These are phyloP conservation scores for Chionis minor DNA, from an alignment of 2,113 vertebrate genomes.

Conservation along the genomic window DNA sequence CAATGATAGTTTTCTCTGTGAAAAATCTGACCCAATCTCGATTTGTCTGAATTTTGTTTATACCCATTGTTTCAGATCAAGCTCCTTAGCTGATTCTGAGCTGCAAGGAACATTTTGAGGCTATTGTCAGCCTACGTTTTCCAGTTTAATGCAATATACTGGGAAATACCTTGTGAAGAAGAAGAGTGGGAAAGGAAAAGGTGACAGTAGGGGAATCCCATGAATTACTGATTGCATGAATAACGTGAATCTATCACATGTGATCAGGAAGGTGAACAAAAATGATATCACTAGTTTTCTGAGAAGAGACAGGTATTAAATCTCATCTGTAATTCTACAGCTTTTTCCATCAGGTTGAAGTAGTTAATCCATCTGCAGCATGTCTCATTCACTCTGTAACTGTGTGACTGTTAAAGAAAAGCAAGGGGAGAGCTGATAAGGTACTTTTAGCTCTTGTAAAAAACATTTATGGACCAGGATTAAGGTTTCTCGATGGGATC, in stretches of 20 bases:
- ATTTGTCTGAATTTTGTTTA: not conserved
- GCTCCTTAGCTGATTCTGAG: not conserved
- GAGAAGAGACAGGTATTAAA: not conserved
- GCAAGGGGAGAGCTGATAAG: conserved; percentile 7
- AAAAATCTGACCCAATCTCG: not conserved
- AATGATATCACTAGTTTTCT: not conserved
- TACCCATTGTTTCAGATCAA: not conserved
- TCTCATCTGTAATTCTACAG: not conserved
- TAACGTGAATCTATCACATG: not conserved
- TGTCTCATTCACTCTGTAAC: not conserved
- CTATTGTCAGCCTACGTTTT: not conserved
- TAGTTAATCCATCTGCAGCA: not conserved
- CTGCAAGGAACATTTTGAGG: not conserved
- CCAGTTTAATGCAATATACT: not conserved
- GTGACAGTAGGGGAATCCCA: not conserved
- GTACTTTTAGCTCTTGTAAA: not conserved
- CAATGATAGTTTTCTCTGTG: not conserved
- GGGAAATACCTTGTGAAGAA: not conserved
- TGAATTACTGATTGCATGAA: not conserved
- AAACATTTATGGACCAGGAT: not conserved
- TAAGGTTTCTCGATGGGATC: conserved; percentile 22
- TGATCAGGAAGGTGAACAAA: not conserved
- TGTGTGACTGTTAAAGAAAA: not conserved
- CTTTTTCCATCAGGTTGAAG: not conserved
- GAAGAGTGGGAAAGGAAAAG: not conserved